These are phyloP conservation scores for Hypselothyrea guttata DNA, from an alignment of 2,888 invertebrate genomes.

Conservation along the genomic window DNA sequence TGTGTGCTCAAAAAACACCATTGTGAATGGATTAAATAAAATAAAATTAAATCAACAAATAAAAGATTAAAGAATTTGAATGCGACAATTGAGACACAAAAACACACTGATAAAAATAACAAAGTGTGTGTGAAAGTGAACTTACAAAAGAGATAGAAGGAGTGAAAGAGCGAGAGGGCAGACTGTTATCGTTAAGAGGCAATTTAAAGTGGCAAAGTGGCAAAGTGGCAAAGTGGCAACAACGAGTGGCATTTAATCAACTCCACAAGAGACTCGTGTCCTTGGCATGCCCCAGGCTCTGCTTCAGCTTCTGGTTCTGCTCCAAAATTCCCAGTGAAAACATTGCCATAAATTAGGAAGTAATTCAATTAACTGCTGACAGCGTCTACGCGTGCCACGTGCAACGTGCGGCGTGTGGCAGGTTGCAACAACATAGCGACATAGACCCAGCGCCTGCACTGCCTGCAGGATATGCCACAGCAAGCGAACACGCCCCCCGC, in stretches of 20 bases:
- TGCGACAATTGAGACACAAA: too few relatives aligned
- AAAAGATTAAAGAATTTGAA: too few relatives aligned
- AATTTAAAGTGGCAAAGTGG: conserved; percentile 64
- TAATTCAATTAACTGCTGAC: conserved; percentile 73
- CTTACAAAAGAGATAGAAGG: not conserved
- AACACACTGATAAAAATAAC: not conserved
- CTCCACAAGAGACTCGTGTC: conserved; percentile 25
- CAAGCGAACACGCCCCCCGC: too few relatives aligned
- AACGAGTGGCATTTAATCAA: conserved; percentile 60
- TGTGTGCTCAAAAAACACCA: too few relatives aligned
- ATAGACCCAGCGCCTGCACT: not conserved
- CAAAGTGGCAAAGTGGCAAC: conserved; percentile 53
- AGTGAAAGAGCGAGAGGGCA: not conserved
- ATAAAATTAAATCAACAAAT: not conserved
- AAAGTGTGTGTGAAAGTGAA: not conserved
- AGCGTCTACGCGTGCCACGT: too few relatives aligned
- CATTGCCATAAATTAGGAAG: conserved; percentile 74
- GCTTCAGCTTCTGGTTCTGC: conserved; percentile 18
- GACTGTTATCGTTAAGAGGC: conserved; percentile 57
- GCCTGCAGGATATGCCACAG: not conserved
- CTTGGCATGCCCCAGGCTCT: conserved; percentile 27
- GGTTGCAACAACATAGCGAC: conserved; percentile 13
- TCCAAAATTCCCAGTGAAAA: conserved; percentile 72
- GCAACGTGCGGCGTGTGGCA: conserved; percentile 44
- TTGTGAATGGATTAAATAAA: not conserved